These are phyloP conservation scores for Chrysopa pallens DNA, from an alignment of 1,140 invertebrate species.

Conservation along the genomic window DNA sequence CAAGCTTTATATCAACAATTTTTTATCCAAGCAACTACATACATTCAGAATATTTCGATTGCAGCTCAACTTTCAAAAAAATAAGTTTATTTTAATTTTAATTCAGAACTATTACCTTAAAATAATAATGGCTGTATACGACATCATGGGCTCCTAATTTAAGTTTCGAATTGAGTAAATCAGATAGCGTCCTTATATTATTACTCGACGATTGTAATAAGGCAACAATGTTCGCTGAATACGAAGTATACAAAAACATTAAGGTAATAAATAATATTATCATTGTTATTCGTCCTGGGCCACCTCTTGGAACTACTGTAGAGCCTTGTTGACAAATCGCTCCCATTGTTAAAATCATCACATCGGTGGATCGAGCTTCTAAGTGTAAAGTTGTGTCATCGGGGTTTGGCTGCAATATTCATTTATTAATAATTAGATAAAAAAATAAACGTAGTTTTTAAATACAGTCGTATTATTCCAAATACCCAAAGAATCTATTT, in stretches of 20 bases:
- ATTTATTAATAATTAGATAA: slow-evolving; percentile 1
- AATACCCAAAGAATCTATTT: too few relatives aligned
- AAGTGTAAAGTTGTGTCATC: slow-evolving; percentile 6
- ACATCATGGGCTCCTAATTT: slow-evolving; percentile 36
- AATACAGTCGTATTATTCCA: too few relatives aligned
- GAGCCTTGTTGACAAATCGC: slow-evolving; percentile 33
- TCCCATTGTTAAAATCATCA: slow-evolving; percentile 26
- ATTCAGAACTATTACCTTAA: slow-evolving; percentile 22
- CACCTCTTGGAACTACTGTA: slow-evolving; percentile 26
- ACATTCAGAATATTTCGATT: too few relatives aligned
- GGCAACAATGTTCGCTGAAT: slow-evolving; percentile 39
- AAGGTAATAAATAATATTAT: slow-evolving; percentile 25
- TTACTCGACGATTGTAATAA: slow-evolving; percentile 35
- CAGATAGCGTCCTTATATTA: slow-evolving; percentile 28
- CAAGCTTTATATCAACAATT: too few relatives aligned
- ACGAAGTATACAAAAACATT: slow-evolving; percentile 29
- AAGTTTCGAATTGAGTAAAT: slow-evolving; percentile 33
- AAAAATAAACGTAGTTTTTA: too few relatives aligned
- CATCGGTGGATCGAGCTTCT: slow-evolving; percentile 21
- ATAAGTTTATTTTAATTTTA: neutral
- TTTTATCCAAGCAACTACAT: too few relatives aligned
- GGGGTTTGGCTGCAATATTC: slow-evolving; percentile 6
- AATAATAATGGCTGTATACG: slow-evolving; percentile 38
- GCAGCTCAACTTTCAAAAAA: too few relatives aligned
- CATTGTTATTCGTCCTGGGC: slow-evolving; percentile 25